A percentile compares a stretch with the other conserved stretches of the same genome.
Conservation (phyloP, 2,888 invertebrate species). For the Pyrrhopygopsis socrates region DNA sequence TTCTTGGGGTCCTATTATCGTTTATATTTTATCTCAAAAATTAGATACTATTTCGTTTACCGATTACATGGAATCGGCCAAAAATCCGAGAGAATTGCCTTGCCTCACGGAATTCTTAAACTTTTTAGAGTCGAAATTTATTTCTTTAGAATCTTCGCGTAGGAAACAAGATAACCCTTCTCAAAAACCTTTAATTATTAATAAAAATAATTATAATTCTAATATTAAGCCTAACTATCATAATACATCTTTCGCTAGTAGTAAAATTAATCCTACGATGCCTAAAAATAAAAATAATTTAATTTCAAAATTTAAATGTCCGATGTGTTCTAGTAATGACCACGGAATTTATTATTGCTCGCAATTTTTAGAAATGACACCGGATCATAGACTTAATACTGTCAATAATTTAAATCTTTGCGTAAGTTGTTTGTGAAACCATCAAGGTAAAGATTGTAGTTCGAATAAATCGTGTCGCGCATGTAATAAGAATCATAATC, state of each 20-base stretch:
- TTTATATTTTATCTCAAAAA: conserved; percentile 53
- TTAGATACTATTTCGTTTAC: conserved; percentile 38
- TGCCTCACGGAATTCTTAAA: conserved; percentile 41
- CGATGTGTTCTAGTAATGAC: neutral
- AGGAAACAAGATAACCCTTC: conserved; percentile 13
- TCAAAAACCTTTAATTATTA: neutral
- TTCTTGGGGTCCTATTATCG: conserved; percentile 53
- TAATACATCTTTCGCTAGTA: conserved; percentile 3
- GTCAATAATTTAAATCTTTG: neutral
- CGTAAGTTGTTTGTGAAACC: neutral
- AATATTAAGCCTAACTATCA: neutral
- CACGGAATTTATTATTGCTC: conserved; percentile 18
- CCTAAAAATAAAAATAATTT: neutral
- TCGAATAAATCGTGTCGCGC: neutral
- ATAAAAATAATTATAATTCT: neutral
- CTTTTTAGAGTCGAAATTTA: conserved; percentile 61
- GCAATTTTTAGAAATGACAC: neutral
- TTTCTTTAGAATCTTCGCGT: conserved; percentile 20
- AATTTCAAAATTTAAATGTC: neutral
- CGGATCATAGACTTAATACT: neutral
- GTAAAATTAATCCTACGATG: neutral
- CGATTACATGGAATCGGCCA: conserved; percentile 40
- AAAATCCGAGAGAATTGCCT: conserved; percentile 27
- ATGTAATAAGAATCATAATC: neutral
- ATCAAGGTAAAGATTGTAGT: neutral